Base-by-base conservation (phyloP, 2,888 invertebrate genomes). In the Germaria angustata region DNA sequence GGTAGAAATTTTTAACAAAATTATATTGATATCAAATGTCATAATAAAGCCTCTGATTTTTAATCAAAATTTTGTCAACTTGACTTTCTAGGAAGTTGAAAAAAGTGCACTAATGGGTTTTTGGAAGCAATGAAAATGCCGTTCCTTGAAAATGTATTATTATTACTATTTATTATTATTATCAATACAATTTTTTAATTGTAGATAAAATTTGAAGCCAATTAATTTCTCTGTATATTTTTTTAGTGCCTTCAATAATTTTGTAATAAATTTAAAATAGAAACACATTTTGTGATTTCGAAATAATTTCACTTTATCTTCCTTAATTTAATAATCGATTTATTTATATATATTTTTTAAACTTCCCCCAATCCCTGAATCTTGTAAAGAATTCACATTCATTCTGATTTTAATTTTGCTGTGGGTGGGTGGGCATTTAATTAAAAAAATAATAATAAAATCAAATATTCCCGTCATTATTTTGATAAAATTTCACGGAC, bases 211-310 rank as follows among this genome's bases (percentile, higher is more conserved):
- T 49, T 22, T 22, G 0, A 49, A 22, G 22, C 20, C 2, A 22
- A n/a, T 44, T 13, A 7, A 17, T 46, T 44, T 28, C 28, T n/a
- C n/a, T n/a, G n/a, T n/a, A 32, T 13, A 5, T 44, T 13, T 63
- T 15, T 17, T 32, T 28, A 5, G 6, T 6, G 20, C 17, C 28
- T 13, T 51, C 15, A 1, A 20, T 34, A 34, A 46, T 34, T 32
- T 32, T 28, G 0, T 65, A 65, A 65, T 65, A 65, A 65, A 65
- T 65, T 46, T 46, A 1, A 46, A 49, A 46, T 46, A 34, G 32
- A 63, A 24, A 32, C 17, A 44, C 6, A 63, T 41, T 9, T 59
- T n/a, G 22, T 22, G 24, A 41, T 63, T 32, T 24, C 22, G 51
- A 24, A 13, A 24, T 51, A 9, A 32, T 34, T 34, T n/a, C 44